phyloP scores from a whole-genome alignment of 1,140 invertebrate species.

The Drosophila ambigua region DNA sequence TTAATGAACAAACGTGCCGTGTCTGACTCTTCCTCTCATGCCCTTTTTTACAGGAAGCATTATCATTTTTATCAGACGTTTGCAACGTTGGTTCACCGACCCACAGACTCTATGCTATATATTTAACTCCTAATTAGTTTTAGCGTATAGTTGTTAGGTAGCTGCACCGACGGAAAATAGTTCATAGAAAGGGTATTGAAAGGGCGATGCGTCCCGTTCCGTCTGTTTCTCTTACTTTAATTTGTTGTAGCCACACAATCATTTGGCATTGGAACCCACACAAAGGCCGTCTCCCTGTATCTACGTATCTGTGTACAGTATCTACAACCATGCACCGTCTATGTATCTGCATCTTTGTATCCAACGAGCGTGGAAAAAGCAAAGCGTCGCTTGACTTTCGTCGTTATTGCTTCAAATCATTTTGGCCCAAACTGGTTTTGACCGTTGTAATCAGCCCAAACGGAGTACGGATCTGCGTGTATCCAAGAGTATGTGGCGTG shows the following conservation, averaged over 20 bases:
- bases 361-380: slow-evolving; percentile 57
- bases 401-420: slow-evolving; percentile 31
- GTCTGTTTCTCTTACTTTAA: slow-evolving; percentile 24
- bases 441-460: slow-evolving; percentile 26
- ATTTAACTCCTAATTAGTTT: too few species aligned
- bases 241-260: slow-evolving; percentile 45
- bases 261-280: slow-evolving; percentile 49
- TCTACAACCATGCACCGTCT: slow-evolving; percentile 1
- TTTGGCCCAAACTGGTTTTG: slow-evolving; percentile 41
- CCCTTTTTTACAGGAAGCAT: too few species aligned
- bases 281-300: slow-evolving; percentile 7
- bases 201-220: neutral
- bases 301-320: slow-evolving; percentile 3
- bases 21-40: slow-evolving; percentile 14
- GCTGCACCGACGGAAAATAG: too few species aligned
- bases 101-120: too few species aligned
- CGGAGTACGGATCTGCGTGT: neutral
- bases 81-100: too few species aligned
- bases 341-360: slow-evolving; percentile 27
- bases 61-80: too few species aligned
- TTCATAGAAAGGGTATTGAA: too few species aligned
- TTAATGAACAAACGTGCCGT: slow-evolving; percentile 53
- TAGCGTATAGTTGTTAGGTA: too few species aligned
- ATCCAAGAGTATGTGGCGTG: neutral
- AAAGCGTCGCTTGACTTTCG: slow-evolving; percentile 63